Percentiles rank a stretch among this genome's conserved stretches.
Evolutionary conservation across 2,888 invertebrate genomes (phyloP).

Genomic region (Chalcis sispes): DNA sequence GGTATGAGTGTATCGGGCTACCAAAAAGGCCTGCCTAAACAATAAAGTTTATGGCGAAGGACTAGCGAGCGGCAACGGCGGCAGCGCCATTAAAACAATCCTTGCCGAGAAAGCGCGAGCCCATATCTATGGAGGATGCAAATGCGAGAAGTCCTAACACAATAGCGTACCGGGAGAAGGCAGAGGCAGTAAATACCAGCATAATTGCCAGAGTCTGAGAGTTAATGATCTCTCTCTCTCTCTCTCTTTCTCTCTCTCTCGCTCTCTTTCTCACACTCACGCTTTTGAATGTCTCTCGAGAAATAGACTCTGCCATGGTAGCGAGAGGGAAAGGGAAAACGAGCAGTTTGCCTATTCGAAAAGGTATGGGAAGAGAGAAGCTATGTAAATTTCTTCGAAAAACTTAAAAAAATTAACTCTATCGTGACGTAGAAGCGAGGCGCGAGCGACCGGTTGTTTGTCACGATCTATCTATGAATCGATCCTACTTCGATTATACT

Average conservation of each 20-base stretch:
- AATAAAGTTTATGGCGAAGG: constrained; percentile 73
- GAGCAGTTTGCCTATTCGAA: neutral
- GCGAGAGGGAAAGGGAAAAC: constrained; percentile 24
- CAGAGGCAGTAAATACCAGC: constrained; percentile 73
- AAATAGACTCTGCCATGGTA: neutral
- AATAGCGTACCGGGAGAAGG: constrained; percentile 69
- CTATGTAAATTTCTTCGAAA: constrained; percentile 41
- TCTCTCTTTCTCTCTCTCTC: too few species aligned
- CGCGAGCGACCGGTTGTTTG: too few species aligned
- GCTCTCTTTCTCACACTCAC: too few species aligned
- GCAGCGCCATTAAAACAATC: constrained; percentile 73
- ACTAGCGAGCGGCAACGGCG: constrained; percentile 61
- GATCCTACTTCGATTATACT: too few species aligned
- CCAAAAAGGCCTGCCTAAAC: constrained; percentile 73
- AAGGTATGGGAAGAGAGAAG: constrained; percentile 46
- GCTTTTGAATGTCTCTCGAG: too few species aligned
- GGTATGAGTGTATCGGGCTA: constrained; percentile 46
- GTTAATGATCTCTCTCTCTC: constrained; percentile 58
- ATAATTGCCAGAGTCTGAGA: constrained; percentile 72
- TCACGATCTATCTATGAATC: too few species aligned
- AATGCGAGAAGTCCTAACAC: constrained; percentile 68
- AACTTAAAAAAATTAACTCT: neutral
- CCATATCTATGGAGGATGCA: constrained; percentile 66
- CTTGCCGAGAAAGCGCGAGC: constrained; percentile 33
- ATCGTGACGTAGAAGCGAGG: too few species aligned